Evolutionary conservation across 2,797 vertebrate species (phyloP), one percentile per base, ranked within the genome.

Genomic region (Ambastaia sidthimunki): DNA sequence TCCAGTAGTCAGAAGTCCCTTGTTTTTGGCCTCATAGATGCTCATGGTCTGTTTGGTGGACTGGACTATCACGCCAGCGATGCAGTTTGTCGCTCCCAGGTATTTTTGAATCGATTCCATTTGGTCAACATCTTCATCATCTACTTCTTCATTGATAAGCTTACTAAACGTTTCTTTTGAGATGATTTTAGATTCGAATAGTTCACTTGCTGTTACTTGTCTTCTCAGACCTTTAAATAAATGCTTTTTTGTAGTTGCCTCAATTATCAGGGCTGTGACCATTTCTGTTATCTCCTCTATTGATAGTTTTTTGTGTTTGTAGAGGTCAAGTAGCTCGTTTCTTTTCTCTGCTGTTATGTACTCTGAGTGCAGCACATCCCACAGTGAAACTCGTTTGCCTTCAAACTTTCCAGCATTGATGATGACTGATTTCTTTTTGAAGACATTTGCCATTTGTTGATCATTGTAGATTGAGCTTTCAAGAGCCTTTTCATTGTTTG

Each of bases 361-460:
- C 83, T 96, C 94, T 0, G 96, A 97, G 71, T 95, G 88, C 66
- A 98, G 74, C 21, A 97, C 87, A 41, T 96, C 94, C 97, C 97
- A 97, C 0, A 95, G 3, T 0, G 95, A 94, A 1, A 95, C 88
- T 0, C 71, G 79, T 82, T 91, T 90, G 0, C 94, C 92, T 31
- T 62, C 87, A 10, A 97, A 90, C 71, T 90, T 94, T 0, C 96
- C 96, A 7, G 86, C 86, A 0, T 90, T 80, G 0, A 96, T 87
- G 0, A 84, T 23, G 0, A 96, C 78, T 0, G 10, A 86, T 9
- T 91, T 92, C 0, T 84, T 89, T 73, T 93, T 25, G 0, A 98
- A 87, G 0, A 87, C 76, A 0, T 70, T 83, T 50, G 92, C 92
- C 0, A 94, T 94, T 67, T 91, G 86, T 16, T 95, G 88, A 0